Evolutionary conservation across 2,888 invertebrate genomes (phyloP), one percentile per base, ranked within the genome.

Genomic region (Aspidiotus destructor): DNA sequence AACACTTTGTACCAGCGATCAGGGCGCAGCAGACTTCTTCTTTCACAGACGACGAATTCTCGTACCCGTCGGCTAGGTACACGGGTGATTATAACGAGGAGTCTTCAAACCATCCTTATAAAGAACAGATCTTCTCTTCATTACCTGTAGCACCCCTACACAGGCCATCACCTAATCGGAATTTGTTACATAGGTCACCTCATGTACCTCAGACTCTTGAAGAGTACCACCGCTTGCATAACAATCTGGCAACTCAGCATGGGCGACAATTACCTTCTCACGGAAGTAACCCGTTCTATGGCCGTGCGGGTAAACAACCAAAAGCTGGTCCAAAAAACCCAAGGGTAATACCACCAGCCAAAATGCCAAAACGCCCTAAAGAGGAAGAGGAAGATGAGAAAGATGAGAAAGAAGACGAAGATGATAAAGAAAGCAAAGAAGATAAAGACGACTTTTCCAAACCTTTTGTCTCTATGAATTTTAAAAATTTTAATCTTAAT

Each of bases 151-250:
- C 41, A 58, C 41, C 11, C 10, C 48, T 60, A 52, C 17, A 15
- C 7, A 48, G 53, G 15, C 17, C 69, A 1, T 69, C 40, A 28
- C 28, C 53, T 9, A 42, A 40, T 15, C 17, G 58, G 2, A 17
- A 58, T 40, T 13, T n/a, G 48, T 11, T 48, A 48, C 40, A 44
- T n/a, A 13, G 69, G 1, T 54, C 62, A 28, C 53, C 69, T 1
- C 69, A 69, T 44, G 69, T 69, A 7, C 69, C 69, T 10, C 42
- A 69, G 13, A 62, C 69, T 6, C 16, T 69, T 10, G 69, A 69
- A 40, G 69, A 69, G 42, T 69, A 69, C 16, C 69, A 69, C 42
- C 54, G 62, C 2, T 1, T 69, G 8, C 69, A 69, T 57, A 48
- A 58, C 11, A 55, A 44, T 10, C 60, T 67, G 40, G 28, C 28